Base-by-base conservation (phyloP, 2,113 vertebrate genomes). In the Planiliza haematocheilus region DNA sequence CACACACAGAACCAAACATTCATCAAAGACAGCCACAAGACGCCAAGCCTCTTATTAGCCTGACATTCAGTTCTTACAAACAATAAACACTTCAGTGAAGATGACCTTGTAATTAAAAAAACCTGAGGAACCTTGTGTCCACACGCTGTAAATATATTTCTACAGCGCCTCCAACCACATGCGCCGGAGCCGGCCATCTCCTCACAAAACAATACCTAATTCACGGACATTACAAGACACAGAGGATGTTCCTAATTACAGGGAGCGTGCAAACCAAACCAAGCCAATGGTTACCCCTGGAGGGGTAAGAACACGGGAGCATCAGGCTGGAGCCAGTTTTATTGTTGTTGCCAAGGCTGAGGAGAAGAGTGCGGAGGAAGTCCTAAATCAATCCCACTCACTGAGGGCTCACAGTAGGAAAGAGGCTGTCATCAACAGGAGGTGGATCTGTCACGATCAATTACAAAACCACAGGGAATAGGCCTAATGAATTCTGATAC, bases 401-500 rank as follows among this genome's bases (percentile, higher is more conserved):
- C 79, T 71, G 82, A 73, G 82, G 80, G 51, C 62, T 86, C 82
- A 67, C 79, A 79, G 81, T 59, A 68, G 89, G 85, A 90, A 78
- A 74, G 72, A 70, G 77, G 79, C 83, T 78, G 86, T 88, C 90
- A 82, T 81, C 83, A 84, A 77, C 82, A 90, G 91, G 91, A 91
- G 91, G 89, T 74, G 76, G 89, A 88, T 86, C 86, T 87, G 86
- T 91, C 91, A 86, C 64, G 70, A 91, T 92, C 88, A 88, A 88
- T 92, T 88, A 90, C 76, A 79, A 86, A 85, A 72, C 78, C 76
- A 20, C 75, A 58, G 86, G 85, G 88, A 89, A 83, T 49, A 60
- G 24, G n/a, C 13, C 76, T 82, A 82, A 91, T 88, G 83, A 87
- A 88, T 86, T 86, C 12, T 3, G 49, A 81, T 51, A 70, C 43